Evolutionary conservation across 2,797 vertebrate genomes (phyloP), one percentile per base, ranked within the genome.

Genomic region (Anolis apletophallus): DNA sequence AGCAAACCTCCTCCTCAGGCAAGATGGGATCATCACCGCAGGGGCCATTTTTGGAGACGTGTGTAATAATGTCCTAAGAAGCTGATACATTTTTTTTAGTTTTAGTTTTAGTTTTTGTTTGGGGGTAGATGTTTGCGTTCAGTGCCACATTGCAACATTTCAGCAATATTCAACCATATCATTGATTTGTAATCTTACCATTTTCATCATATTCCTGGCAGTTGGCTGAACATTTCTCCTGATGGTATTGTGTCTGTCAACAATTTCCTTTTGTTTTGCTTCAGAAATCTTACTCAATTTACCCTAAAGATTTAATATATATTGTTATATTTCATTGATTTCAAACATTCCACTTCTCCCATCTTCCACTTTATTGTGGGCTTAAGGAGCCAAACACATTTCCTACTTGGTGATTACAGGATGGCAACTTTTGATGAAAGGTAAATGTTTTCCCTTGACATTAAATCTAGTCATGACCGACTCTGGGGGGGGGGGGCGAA

Each of bases 141-240:
- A 64, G 0, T 64, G 26, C 26, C 26, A 64, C 61, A 64, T 12
- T 64, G 26, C 23, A 73, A 5, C 8, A n/a, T 52, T 52, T 19
- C 34, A 76, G 19, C n/a, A 26, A 34, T 77, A 55, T 55, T 8
- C 50, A 36, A 16, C 26, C 40, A 78, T 26, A 46, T n/a, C 32
- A 12, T 46, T 72, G 29, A 59, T 5, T 5, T n/a, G 26, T 46
- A 17, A 17, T 50, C 77, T 85, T 85, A 73, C 68, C 68, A 80
- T 80, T 80, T 85, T 80, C 84, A 85, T 29, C 76, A 80, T 72
- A n/a, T 85, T 80, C 36, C 77, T 80, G 61, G 84, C 77, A 32
- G 52, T 72, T 34, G 76, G 76, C 26, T 46, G 6, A 46, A 85
- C 29, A 7, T 1, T 19, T 16, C 13, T 79, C 54, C 54, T 85